These are phyloP conservation scores for Polyommatus icarus DNA, from an alignment of 2,888 invertebrate genomes.

Conservation along the genomic window DNA sequence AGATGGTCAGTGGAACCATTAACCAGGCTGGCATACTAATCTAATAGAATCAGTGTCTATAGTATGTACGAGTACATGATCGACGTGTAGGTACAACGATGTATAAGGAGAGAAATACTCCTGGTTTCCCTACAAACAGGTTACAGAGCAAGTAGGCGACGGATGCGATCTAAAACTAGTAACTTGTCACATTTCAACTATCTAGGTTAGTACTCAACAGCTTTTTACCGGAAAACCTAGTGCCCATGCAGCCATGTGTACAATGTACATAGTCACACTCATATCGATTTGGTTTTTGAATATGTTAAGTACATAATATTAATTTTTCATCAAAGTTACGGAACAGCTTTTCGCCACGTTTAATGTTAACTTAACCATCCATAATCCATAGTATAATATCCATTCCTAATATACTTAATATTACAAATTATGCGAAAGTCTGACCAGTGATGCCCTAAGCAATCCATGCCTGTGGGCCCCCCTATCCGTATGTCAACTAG, in stretches of 20 bases:
- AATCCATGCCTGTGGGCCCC: too few species aligned
- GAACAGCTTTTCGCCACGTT: background rate
- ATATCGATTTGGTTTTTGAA: background rate
- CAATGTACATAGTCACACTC: background rate
- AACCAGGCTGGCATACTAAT: background rate
- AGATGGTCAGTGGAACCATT: background rate
- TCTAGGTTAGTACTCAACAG: slow-evolving; percentile 20
- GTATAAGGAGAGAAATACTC: slow-evolving; percentile 29
- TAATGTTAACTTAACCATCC: too few species aligned
- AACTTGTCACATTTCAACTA: slow-evolving; percentile 24
- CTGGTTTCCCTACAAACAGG: slow-evolving; percentile 25
- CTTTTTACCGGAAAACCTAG: slow-evolving; percentile 29
- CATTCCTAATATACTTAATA: too few species aligned
- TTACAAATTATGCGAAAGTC: too few species aligned
- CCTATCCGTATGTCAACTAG: too few species aligned
- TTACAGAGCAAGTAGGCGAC: slow-evolving; percentile 27
- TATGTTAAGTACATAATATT: background rate
- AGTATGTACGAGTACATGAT: background rate
- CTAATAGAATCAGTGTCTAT: slow-evolving; percentile 3
- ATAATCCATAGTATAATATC: too few species aligned
- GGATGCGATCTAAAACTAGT: slow-evolving; percentile 16
- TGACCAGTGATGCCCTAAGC: too few species aligned
- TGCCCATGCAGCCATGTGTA: background rate
- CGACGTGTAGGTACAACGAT: background rate
- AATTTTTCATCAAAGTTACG: background rate